These are phyloP conservation scores for Syrphus vitripennis DNA, from an alignment of 2,888 invertebrate species.

Conservation along the genomic window DNA sequence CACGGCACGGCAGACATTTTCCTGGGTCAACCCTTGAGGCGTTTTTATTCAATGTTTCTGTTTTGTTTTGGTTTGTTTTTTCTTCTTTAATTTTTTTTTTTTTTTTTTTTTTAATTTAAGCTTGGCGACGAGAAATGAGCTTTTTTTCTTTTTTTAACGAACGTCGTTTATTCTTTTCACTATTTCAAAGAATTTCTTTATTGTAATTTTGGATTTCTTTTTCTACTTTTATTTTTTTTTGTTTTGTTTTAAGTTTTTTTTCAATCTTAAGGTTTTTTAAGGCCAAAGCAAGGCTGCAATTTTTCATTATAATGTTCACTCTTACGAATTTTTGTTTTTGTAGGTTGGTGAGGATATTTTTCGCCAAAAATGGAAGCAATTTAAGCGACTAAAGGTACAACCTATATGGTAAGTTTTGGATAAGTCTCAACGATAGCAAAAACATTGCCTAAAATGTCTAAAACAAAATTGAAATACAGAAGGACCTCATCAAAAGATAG, in stretches of 20 bases:
- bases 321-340: too few relatives aligned
- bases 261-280: constrained; percentile 48
- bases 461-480: too few relatives aligned
- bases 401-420: too few relatives aligned
- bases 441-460: too few relatives aligned
- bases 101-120: not conserved
- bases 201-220: constrained; percentile 29
- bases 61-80: not conserved
- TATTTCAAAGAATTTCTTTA: constrained; percentile 54
- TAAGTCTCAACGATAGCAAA: too few relatives aligned
- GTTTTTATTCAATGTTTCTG: constrained; percentile 51
- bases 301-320: too few relatives aligned
- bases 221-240: not conserved
- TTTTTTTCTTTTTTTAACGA: constrained; percentile 40
- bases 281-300: constrained; percentile 21
- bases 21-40: constrained; percentile 63
- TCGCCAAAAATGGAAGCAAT: too few relatives aligned
- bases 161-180: constrained; percentile 48
- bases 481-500: too few relatives aligned
- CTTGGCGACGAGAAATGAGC: constrained; percentile 50
- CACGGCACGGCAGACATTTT: constrained; percentile 44
- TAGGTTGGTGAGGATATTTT: too few relatives aligned
- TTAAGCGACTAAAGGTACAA: too few relatives aligned
- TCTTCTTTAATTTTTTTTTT: not conserved
- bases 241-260: constrained; percentile 29